Evolutionary conservation across 2,113 vertebrate genomes (phyloP).

Genomic region (Struthio camelus): DNA sequence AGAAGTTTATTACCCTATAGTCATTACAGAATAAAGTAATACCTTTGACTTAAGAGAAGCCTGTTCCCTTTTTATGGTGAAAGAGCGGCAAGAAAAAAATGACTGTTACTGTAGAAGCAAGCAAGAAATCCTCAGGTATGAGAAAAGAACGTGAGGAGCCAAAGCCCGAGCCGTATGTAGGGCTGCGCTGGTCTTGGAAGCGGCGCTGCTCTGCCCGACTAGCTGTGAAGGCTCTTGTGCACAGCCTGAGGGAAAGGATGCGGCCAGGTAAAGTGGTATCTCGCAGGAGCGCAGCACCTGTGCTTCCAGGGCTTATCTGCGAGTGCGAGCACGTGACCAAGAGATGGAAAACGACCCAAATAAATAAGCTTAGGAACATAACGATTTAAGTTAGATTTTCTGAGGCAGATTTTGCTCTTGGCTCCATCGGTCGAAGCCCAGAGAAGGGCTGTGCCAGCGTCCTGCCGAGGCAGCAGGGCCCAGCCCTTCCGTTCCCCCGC

Average conservation of each 20-base stretch:
- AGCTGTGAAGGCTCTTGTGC: not conserved
- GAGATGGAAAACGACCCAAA: not conserved
- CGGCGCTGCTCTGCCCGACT: not conserved
- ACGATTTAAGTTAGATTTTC: not conserved
- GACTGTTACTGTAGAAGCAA: not conserved
- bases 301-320: not conserved
- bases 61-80: not conserved
- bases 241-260: accelerated
- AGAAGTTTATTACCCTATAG: not conserved
- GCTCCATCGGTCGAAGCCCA: not conserved
- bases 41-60: constrained; percentile 14
- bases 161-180: not conserved
- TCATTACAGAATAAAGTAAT: constrained; percentile 11
- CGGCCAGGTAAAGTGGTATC: not conserved
- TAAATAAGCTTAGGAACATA: not conserved
- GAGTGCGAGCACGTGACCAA: not conserved
- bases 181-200: not conserved
- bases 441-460: too few relatives aligned
- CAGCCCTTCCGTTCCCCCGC: too few relatives aligned
- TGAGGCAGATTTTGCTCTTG: not conserved
- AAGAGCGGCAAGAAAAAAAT: not conserved
- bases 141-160: not conserved
- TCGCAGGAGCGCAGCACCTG: not conserved
- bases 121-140: not conserved
- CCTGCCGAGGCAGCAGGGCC: too few relatives aligned